Percentiles rank a stretch among this genome's conserved stretches.
Conservation (phyloP, 2,113 vertebrate genomes). For the Hipposideros armiger region DNA sequence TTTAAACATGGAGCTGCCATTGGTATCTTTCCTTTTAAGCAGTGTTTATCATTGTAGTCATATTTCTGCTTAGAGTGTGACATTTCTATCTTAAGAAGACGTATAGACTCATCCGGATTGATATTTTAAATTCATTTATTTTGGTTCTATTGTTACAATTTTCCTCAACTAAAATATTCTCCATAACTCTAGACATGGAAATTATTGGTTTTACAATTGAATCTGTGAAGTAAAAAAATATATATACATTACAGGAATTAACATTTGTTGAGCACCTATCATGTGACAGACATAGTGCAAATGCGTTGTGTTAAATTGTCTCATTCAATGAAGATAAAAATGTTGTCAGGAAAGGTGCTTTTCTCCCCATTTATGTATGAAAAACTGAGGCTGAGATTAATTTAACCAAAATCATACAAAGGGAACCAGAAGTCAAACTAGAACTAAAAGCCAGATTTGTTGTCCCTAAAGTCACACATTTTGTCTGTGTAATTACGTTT, state of each 20-base stretch:
- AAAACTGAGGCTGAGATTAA: not conserved
- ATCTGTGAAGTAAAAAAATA: not conserved
- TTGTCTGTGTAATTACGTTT: not conserved
- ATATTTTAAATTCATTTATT: not conserved
- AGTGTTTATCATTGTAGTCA: not conserved
- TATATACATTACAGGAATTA: not conserved
- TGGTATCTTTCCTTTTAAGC: not conserved
- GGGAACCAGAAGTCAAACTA: not conserved
- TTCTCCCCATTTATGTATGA: not conserved
- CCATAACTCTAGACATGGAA: not conserved
- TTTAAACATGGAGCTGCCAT: not conserved
- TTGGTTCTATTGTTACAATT: not conserved
- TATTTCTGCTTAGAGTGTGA: not conserved
- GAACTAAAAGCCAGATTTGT: not conserved
- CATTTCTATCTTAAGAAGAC: not conserved
- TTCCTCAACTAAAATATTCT: not conserved
- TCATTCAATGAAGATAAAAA: not conserved
- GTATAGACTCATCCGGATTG: not conserved
- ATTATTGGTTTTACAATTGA: not conserved
- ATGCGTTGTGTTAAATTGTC: not conserved
- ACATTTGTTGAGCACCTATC: not conserved
- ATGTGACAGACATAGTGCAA: not conserved
- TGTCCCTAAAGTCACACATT: not conserved
- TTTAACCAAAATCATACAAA: not conserved
- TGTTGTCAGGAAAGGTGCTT: accelerated